Evolutionary conservation across 53 echinoderm and acorn worm species (phyloP).

Genomic region (Arbacia lixula): DNA sequence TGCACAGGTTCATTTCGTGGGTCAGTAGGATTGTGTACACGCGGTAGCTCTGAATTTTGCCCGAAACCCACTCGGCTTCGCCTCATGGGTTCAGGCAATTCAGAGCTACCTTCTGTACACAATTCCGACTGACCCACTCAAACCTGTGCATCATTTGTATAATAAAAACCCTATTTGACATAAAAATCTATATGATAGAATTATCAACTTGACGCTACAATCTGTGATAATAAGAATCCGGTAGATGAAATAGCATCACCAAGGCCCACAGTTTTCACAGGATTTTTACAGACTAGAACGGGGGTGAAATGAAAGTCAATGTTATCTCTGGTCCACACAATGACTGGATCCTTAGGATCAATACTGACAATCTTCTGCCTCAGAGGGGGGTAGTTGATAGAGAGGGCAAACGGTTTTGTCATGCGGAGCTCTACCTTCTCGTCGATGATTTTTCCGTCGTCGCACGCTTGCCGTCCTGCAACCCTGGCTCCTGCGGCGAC

Average conservation of each 20-base stretch:
- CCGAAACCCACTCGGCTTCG: no score
- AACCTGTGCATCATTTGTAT: no score
- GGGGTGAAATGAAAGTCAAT: slow-evolving; percentile 91
- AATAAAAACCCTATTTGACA: no score
- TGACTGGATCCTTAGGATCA: slow-evolving; percentile 71
- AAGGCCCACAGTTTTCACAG: slow-evolving; percentile 90
- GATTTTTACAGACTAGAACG: slow-evolving; percentile 91
- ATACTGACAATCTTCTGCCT: slow-evolving; percentile 66
- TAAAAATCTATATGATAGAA: no score
- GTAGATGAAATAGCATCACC: slow-evolving; percentile 98
- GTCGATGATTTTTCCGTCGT: slow-evolving; percentile 61
- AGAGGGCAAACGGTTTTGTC: slow-evolving; percentile 72
- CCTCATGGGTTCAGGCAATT: no score
- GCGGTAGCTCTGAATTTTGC: no score
- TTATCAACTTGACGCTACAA: slow-evolving; percentile 32
- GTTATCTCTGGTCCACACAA: slow-evolving; percentile 73
- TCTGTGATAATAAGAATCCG: slow-evolving; percentile 78
- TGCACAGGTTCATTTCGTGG: no score
- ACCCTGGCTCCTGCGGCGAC: slow-evolving; percentile 81
- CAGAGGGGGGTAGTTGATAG: slow-evolving; percentile 69
- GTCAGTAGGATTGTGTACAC: no score
- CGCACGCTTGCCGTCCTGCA: slow-evolving; percentile 87
- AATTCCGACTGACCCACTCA: no score
- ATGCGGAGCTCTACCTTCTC: slow-evolving; percentile 81
- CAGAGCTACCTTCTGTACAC: no score